Conservation (phyloP, 1,140 invertebrate species). For the Drosophila gunungcola region DNA sequence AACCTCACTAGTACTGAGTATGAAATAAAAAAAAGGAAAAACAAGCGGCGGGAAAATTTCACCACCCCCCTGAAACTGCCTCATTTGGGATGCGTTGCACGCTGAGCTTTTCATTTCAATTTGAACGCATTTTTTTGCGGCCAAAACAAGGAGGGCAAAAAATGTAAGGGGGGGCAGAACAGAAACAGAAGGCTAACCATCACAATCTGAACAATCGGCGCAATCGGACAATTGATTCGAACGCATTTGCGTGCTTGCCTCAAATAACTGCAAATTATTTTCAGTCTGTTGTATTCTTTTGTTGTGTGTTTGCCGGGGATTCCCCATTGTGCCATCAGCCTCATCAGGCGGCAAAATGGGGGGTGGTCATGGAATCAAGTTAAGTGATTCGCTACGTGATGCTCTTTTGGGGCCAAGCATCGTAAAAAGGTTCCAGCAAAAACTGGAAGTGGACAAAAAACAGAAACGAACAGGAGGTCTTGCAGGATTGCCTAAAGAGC, state of each 20-base stretch:
- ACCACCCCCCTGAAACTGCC: conserved; percentile 13
- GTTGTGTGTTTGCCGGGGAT: conserved; percentile 6
- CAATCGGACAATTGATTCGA: conserved; percentile 83
- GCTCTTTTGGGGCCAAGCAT: conserved; percentile 48
- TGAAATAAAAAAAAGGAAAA: not conserved
- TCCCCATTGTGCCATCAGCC: conserved; percentile 61
- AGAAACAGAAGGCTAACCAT: not conserved
- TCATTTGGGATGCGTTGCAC: conserved; percentile 81
- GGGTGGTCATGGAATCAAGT: conserved; percentile 64
- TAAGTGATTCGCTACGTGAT: conserved; percentile 84
- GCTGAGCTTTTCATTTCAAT: conserved; percentile 80
- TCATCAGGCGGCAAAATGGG: conserved; percentile 13
- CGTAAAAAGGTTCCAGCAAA: conserved; percentile 40
- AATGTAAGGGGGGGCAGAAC: too few relatives aligned
- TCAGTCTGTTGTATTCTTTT: conserved; percentile 28
- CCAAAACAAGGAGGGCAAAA: not conserved
- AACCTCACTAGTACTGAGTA: not conserved
- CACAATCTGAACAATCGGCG: conserved; percentile 71
- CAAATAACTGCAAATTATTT: conserved; percentile 81
- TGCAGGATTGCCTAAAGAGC: not conserved
- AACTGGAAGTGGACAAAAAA: conserved; percentile 31
- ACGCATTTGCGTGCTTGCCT: conserved; percentile 83
- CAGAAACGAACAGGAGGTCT: not conserved
- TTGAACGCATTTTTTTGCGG: conserved; percentile 69
- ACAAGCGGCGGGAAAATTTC: conserved; percentile 3